Base-by-base conservation (phyloP, 2,113 vertebrate species). In the Heterocephalus glaber region DNA sequence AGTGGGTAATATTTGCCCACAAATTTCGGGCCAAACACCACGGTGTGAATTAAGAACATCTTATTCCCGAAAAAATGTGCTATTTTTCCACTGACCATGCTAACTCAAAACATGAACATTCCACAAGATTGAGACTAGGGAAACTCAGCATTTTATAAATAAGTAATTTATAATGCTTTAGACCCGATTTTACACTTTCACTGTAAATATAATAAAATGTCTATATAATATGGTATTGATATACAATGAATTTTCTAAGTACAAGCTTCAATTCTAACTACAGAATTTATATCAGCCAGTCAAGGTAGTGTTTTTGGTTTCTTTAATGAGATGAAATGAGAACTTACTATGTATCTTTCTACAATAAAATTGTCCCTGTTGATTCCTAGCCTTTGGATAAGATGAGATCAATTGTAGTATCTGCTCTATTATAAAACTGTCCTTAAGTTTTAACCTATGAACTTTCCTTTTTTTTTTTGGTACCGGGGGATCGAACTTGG, bases 251-350 rank as follows among this genome's bases (percentile, higher is more conserved):
- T 63, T 76, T 88, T 88, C 68, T 90, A 92, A 81, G 26, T 44
- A 77, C 65, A 60, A 89, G 52, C 68, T 93, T 94, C 33, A 35
- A 38, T 41, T 89, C 63, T 84, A 81, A 65, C n/a, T 58, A 80
- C 0, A 89, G 38, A 49, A 47, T 80, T 83, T 44, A 89, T 12
- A 30, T 72, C 16, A 72, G 47, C 28, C 30, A 79, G 5, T 49
- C 81, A 30, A 58, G 19, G 54, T 17, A 44, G 17, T 44, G 7
- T 14, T 58, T 89, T 87, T 49, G 70, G n/a, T 54, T 58, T 82
- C n/a, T 17, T 38, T 2, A 60, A 52, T 58, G 63, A 35, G 47
- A 93, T 92, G 65, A 91, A 72, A 74, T 72, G 54, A 68, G 20
- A 91, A 92, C 3, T 76, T 74, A 49, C 28, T 24, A 4, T n/a